These are phyloP conservation scores for Campylomormyrus tamandua DNA, from an alignment of 2,113 vertebrate genomes.

Conservation along the genomic window DNA sequence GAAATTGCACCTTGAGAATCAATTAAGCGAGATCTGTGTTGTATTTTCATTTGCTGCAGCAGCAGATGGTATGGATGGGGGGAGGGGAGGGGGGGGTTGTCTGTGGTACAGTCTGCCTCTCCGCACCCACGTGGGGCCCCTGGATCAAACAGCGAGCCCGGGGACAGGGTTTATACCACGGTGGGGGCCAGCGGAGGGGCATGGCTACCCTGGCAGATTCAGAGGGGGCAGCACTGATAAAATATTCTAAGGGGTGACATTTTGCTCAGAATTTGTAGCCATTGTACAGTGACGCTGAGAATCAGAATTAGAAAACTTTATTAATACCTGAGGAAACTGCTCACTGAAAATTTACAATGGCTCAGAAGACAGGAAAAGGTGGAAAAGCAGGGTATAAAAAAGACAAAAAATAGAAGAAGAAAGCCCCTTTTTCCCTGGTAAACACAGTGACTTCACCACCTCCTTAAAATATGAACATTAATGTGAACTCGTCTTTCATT, in stretches of 20 bases:
- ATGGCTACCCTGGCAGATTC: neutral
- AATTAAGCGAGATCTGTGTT: neutral
- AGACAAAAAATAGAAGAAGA: neutral
- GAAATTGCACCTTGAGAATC: constrained; percentile 11
- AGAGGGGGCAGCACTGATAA: neutral
- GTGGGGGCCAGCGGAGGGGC: neutral
- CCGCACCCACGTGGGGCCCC: neutral
- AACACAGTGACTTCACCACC: neutral
- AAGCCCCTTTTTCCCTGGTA: neutral
- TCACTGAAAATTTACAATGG: neutral
- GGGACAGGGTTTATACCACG: neutral
- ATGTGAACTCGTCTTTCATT: neutral
- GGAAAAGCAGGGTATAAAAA: neutral
- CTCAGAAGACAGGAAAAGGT: neutral
- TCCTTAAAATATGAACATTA: neutral
- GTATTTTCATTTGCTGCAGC: neutral
- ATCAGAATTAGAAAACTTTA: neutral
- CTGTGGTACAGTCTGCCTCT: neutral
- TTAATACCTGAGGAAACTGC: neutral
- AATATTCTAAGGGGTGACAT: neutral
- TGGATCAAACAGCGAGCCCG: neutral
- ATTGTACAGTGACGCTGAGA: neutral
- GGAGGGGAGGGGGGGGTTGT: neutral
- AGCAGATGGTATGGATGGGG: neutral
- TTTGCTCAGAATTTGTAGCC: neutral